Percentiles rank a stretch among this genome's conserved stretches.
These are phyloP conservation scores for Amphipyra tragopoginis DNA, from an alignment of 2,888 invertebrate species.

Conservation along the genomic window DNA sequence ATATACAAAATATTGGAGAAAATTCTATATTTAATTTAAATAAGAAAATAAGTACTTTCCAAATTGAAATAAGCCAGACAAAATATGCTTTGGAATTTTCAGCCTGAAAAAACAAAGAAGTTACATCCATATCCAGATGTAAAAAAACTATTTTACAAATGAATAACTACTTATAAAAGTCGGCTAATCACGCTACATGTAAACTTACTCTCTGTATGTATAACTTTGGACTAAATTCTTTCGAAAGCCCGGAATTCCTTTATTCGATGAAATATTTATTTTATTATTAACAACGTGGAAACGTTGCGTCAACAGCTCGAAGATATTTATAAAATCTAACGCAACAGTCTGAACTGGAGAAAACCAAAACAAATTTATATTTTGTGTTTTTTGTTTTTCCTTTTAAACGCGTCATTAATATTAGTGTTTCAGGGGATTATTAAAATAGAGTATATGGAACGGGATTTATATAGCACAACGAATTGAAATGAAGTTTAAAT, in stretches of 20 bases:
- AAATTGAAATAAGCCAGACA: too few species aligned
- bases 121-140: too few species aligned
- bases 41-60: neutral
- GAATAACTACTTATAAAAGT: too few species aligned
- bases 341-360: slow-evolving; percentile 31
- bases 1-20: neutral
- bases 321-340: slow-evolving; percentile 51
- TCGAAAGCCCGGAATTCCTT: slow-evolving; percentile 23
- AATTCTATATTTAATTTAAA: neutral
- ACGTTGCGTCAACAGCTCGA: slow-evolving; percentile 41
- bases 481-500: too few species aligned
- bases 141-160: too few species aligned
- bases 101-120: too few species aligned
- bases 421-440: slow-evolving; percentile 28
- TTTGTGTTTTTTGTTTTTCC: slow-evolving; percentile 23
- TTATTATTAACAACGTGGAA: slow-evolving; percentile 39
- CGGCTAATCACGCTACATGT: slow-evolving; percentile 13
- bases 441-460: neutral
- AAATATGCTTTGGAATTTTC: too few species aligned
- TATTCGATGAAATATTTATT: slow-evolving; percentile 43
- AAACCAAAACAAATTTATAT: slow-evolving; percentile 45
- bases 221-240: slow-evolving; percentile 14
- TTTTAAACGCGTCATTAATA: slow-evolving; percentile 42
- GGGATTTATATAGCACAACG: too few species aligned
- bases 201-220: slow-evolving; percentile 2